Conservation (phyloP, 2,797 vertebrate species). For the Delichon dasypus region DNA sequence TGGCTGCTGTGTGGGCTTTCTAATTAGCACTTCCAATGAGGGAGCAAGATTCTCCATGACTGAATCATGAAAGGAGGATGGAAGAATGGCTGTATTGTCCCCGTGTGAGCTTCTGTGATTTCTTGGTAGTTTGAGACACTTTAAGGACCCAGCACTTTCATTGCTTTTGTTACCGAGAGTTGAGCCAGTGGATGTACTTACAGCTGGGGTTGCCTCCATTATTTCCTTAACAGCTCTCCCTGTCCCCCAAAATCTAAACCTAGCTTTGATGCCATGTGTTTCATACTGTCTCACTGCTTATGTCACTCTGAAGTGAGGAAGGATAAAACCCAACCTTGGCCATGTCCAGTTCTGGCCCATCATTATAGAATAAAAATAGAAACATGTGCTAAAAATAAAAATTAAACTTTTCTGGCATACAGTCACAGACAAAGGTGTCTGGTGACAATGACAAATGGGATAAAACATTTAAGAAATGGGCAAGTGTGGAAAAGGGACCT, state of each 20-base stretch:
- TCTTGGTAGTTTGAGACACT: background rate
- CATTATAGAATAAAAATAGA: background rate
- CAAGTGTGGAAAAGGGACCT: background rate
- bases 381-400: background rate
- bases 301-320: background rate
- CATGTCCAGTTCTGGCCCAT: background rate
- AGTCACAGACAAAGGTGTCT: background rate
- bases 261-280: background rate
- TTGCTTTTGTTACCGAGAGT: background rate
- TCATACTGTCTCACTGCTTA: background rate
- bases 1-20: conserved; percentile 45
- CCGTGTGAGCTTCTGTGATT: background rate
- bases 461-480: background rate
- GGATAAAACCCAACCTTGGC: background rate
- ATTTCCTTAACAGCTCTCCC: background rate
- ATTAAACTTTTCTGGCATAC: background rate
- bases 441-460: background rate
- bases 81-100: background rate
- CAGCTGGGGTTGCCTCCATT: background rate
- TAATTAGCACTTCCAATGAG: conserved; percentile 16
- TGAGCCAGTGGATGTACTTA: background rate
- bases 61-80: background rate
- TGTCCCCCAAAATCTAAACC: background rate
- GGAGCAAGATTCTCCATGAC: background rate
- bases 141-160: background rate